Base-by-base conservation (phyloP, 2,888 invertebrate genomes). In the Cheilosia grossa region DNA sequence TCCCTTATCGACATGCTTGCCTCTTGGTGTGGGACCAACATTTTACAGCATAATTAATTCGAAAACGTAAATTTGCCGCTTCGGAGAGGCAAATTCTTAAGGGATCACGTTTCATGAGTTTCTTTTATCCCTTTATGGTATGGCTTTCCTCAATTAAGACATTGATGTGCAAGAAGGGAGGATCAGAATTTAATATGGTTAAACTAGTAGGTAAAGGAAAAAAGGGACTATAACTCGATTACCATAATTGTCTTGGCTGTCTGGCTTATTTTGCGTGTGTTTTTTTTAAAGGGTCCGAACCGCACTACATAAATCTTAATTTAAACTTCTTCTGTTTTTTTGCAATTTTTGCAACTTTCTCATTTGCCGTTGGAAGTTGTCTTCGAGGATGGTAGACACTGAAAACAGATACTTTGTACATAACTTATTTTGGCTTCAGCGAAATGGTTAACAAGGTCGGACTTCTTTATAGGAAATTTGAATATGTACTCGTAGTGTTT, bases 31-130 rank as follows among this genome's bases (percentile, higher is more conserved):
- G 17, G 19, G 2, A 37, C 64, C 17, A 40, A 33, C 47, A 40
- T 75, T 75, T 75, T 75, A 75, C 58, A 66, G 63, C 58, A 24
- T 66, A 51, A 75, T 75, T 66, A 66, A 75, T 75, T 75, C 64
- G 51, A 21, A 58, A 58, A 59, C 66, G 75, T 75, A 66, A 75
- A 75, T 66, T 75, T 75, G 58, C 56, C 19, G 66, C 56, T 27
- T 13, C n/a, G 59, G 59, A 30, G 67, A 58, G 67, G 30, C 24
- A n/a, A 30, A 17, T 58, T 74, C 56, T 49, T 66, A 19, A 49
- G 40, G 66, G 75, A 75, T 75, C 75, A 67, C 40, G 17, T 75
- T 75, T 75, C 67, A 75, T 75, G 59, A 58, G 42, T 51, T 51
- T 66, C 75, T 51, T 49, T 75, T 51, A 58, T 66, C 58, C 61